Evolutionary conservation across 2,113 vertebrate genomes (phyloP).

Genomic region (Onychostruthus taczanowskii): DNA sequence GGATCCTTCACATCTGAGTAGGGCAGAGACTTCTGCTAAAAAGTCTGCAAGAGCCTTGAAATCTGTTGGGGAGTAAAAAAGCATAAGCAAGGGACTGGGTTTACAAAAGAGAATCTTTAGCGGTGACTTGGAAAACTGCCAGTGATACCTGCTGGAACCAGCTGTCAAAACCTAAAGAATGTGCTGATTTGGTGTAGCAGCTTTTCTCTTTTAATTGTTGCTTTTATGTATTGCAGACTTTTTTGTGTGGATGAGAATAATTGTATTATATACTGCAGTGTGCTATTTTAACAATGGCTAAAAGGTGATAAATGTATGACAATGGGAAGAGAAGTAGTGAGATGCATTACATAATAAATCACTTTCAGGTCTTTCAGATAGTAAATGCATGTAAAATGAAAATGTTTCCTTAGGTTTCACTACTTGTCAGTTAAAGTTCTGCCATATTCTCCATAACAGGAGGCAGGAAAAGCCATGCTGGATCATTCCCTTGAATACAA

Average conservation of each 20-base stretch:
- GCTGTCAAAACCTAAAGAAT: background rate
- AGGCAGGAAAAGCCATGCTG: background rate
- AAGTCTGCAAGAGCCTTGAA: background rate
- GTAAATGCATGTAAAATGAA: background rate
- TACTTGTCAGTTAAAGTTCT: background rate
- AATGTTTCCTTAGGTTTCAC: background rate
- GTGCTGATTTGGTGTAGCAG: background rate
- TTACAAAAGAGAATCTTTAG: background rate
- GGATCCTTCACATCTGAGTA: background rate
- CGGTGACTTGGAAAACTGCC: background rate
- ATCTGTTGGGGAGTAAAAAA: background rate
- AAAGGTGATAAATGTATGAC: background rate
- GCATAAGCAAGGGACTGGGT: background rate
- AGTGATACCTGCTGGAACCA: background rate
- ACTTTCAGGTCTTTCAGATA: background rate
- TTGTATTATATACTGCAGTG: background rate
- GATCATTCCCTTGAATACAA: background rate
- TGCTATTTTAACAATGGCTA: background rate
- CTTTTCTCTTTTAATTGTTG: background rate
- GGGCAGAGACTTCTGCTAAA: background rate
- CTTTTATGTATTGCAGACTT: background rate
- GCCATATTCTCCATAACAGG: background rate
- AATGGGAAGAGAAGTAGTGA: background rate
- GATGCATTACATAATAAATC: background rate
- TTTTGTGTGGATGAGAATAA: background rate